phyloP scores from a whole-genome alignment of 2,797 vertebrate species.

The Gallinago solitaria region DNA sequence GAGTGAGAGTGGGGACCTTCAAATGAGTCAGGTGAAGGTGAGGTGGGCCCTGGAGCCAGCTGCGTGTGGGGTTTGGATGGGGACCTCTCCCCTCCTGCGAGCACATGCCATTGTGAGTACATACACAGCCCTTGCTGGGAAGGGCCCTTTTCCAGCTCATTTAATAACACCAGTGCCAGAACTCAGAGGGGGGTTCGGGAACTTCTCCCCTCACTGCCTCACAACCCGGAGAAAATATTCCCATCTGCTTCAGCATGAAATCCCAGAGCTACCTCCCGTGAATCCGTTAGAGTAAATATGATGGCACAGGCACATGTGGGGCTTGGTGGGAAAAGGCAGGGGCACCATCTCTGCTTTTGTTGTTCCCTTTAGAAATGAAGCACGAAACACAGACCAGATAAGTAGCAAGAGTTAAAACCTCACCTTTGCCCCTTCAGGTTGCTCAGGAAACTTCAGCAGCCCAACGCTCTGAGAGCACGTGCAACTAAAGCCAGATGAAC shows the following conservation, averaged over 20 bases:
- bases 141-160: conserved; percentile 32
- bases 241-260: conserved; percentile 20
- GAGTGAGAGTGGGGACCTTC: not conserved
- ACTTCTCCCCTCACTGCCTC: conserved; percentile 20
- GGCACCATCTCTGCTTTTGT: not conserved
- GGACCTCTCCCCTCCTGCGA: not conserved
- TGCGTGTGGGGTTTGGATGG: not conserved
- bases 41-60: not conserved
- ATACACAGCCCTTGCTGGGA: conserved; percentile 1
- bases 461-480: rapidly evolving
- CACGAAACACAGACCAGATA: not conserved
- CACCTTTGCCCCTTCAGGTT: not conserved
- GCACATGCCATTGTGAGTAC: not conserved
- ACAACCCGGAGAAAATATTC: conserved; percentile 1
- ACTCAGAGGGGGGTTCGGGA: not conserved
- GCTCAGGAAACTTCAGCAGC: not conserved
- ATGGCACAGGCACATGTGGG: not conserved
- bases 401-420: not conserved
- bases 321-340: not conserved
- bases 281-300: not conserved
- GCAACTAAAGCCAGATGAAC: conserved; percentile 8
- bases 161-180: conserved; percentile 24
- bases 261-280: not conserved
- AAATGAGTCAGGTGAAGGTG: not conserved
- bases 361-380: not conserved